Evolutionary conservation across 2,888 invertebrate genomes (phyloP).

Genomic region (Lochmaea capreae): DNA sequence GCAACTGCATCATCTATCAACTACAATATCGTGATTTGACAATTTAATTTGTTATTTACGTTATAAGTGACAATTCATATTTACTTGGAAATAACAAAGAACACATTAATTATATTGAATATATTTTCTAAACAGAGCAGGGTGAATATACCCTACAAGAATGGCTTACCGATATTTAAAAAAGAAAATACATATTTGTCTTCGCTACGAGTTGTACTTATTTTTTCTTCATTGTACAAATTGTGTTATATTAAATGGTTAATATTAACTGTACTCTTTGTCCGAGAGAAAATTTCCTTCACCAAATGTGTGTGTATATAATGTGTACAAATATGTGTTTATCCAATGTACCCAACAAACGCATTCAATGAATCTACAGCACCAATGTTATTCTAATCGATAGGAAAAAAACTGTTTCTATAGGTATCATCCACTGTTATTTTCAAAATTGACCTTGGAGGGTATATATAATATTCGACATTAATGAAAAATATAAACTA

Average conservation of each 20-base stretch:
- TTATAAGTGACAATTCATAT: too few relatives aligned
- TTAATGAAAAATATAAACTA: too few relatives aligned
- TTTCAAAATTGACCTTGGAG: too few relatives aligned
- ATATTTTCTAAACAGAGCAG: neutral
- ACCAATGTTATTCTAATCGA: conserved; percentile 43
- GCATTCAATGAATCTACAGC: conserved; percentile 54
- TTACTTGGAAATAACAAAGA: too few relatives aligned
- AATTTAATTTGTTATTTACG: too few relatives aligned
- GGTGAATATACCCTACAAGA: neutral
- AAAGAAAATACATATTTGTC: conserved; percentile 65
- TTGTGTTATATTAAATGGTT: conserved; percentile 69
- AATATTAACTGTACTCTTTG: conserved; percentile 57
- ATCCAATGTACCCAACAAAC: conserved; percentile 47
- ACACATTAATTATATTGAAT: neutral
- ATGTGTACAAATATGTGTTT: conserved; percentile 57
- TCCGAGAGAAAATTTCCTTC: conserved; percentile 50
- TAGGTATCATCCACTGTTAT: conserved; percentile 3
- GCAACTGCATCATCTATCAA: too few relatives aligned
- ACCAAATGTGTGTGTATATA: conserved; percentile 35
- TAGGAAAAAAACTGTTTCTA: conserved; percentile 13
- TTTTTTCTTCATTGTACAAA: conserved; percentile 76
- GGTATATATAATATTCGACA: too few relatives aligned
- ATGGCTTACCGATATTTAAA: conserved; percentile 27
- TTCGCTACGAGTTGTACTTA: conserved; percentile 79
- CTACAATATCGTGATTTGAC: too few relatives aligned